phyloP scores from a whole-genome alignment of 2,797 vertebrate species.

The Distichodus sexfasciatus region DNA sequence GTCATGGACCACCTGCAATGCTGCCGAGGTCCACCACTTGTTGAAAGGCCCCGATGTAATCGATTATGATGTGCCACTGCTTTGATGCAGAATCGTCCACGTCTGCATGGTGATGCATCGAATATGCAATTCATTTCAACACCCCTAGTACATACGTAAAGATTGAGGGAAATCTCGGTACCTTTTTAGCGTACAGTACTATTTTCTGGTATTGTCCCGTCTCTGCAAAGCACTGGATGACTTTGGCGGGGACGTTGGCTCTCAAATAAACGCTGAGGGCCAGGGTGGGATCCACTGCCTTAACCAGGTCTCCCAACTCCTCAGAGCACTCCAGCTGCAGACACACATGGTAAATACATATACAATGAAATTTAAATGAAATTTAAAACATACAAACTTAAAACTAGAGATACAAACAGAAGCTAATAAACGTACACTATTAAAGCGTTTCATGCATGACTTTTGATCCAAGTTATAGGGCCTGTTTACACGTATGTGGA shows the following conservation, averaged over 20 bases:
- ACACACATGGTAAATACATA: conserved; percentile 34
- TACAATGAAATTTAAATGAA: background rate
- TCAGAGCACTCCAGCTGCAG: conserved; percentile 90
- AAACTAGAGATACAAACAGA: background rate
- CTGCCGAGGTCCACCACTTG: too few species aligned
- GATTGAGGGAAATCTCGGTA: conserved; percentile 51
- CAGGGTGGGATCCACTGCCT: conserved; percentile 83
- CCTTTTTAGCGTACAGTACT: conserved; percentile 92
- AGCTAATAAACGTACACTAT: too few species aligned
- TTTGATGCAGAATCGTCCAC: too few species aligned
- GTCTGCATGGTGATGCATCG: too few species aligned
- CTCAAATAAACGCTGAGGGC: conserved; percentile 91
- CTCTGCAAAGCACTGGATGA: conserved; percentile 95
- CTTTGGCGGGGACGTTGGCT: conserved; percentile 90
- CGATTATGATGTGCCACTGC: too few species aligned
- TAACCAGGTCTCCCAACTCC: conserved; percentile 90
- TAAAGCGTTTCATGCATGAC: too few species aligned
- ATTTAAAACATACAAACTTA: background rate
- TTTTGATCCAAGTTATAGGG: too few species aligned
- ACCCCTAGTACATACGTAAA: background rate
- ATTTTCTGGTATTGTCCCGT: conserved; percentile 95
- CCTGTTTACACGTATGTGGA: too few species aligned
- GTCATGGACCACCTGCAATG: too few species aligned
- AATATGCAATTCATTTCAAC: too few species aligned
- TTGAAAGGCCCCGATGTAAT: too few species aligned